A percentile compares a stretch with the other conserved stretches of the same genome.
Evolutionary conservation across 64 coral and sea anemone species (phyloP).

Genomic region (Porites australiensis): DNA sequence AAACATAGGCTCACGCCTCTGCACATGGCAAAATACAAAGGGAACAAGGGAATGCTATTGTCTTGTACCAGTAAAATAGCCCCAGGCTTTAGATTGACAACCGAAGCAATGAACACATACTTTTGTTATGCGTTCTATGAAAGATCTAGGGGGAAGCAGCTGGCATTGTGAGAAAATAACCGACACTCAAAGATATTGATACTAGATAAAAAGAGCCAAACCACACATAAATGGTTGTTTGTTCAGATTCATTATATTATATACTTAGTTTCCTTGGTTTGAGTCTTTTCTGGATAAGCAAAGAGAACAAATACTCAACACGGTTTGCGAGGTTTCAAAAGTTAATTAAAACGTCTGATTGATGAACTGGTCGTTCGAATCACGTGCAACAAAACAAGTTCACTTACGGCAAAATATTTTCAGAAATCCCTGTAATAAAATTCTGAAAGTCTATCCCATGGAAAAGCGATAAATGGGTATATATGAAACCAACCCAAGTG

Average conservation of each 20-base stretch:
- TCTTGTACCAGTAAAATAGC: neutral
- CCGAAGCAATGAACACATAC: conserved; percentile 9
- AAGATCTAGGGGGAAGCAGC: neutral
- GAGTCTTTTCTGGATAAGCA: neutral
- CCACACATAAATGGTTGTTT: no score
- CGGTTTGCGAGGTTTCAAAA: neutral
- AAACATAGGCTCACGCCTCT: neutral
- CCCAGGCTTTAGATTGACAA: neutral
- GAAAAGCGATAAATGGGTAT: no score
- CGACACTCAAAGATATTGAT: neutral
- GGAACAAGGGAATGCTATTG: neutral
- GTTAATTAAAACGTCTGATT: neutral
- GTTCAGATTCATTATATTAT: no score
- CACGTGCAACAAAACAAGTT: neutral
- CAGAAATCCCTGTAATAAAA: neutral
- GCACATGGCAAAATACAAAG: conserved; percentile 37
- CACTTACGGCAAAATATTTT: neutral
- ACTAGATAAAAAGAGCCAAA: neutral
- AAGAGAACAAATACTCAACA: neutral
- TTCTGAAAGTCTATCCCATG: neutral
- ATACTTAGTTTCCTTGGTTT: neutral
- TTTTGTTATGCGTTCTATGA: conserved; percentile 12
- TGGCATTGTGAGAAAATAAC: conserved; percentile 9
- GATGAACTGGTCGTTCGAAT: neutral
- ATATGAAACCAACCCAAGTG: neutral